A percentile compares a stretch with the other conserved stretches of the same genome.
phyloP scores from a whole-genome alignment of 2,888 invertebrate species.

The Meliscaeva auricollis region DNA sequence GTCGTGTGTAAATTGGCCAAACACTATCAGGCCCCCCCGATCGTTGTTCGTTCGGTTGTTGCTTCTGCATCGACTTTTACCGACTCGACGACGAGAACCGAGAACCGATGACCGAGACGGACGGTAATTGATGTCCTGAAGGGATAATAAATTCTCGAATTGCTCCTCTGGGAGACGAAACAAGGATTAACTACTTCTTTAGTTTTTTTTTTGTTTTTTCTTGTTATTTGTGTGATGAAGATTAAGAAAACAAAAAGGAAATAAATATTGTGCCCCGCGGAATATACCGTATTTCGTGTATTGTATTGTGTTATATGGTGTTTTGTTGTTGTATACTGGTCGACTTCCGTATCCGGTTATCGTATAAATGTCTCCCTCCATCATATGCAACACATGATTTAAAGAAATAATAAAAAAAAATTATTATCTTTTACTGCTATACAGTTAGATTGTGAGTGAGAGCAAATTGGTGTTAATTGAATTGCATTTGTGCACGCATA shows the following conservation, averaged over 20 bases:
- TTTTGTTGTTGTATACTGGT: conserved; percentile 39
- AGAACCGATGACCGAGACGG: no score
- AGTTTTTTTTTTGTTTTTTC: not conserved
- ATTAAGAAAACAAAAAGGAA: conserved; percentile 32
- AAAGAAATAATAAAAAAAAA: conserved; percentile 21
- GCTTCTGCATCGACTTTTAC: conserved; percentile 50
- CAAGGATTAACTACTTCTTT: conserved; percentile 68
- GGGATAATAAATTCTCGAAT: conserved; percentile 74
- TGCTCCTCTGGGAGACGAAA: conserved; percentile 70
- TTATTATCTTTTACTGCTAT: conserved; percentile 42
- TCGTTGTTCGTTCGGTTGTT: conserved; percentile 67
- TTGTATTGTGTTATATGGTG: conserved; percentile 6
- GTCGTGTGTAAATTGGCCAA: conserved; percentile 74
- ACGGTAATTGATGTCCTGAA: conserved; percentile 75
- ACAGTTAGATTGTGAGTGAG: conserved; percentile 61
- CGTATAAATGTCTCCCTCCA: conserved; percentile 47
- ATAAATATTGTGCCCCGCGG: conserved; percentile 49
- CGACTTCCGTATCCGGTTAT: conserved; percentile 75
- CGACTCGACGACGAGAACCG: conserved; percentile 11
- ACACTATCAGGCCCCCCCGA: conserved; percentile 65
- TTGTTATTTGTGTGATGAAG: conserved; percentile 15
- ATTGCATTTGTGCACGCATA: conserved; percentile 72
- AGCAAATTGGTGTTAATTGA: conserved; percentile 76
- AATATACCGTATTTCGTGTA: conserved; percentile 55
- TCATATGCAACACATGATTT: conserved; percentile 58